These are phyloP conservation scores for Chymomyza procnemis DNA, from an alignment of 2,888 invertebrate genomes.

Conservation along the genomic window DNA sequence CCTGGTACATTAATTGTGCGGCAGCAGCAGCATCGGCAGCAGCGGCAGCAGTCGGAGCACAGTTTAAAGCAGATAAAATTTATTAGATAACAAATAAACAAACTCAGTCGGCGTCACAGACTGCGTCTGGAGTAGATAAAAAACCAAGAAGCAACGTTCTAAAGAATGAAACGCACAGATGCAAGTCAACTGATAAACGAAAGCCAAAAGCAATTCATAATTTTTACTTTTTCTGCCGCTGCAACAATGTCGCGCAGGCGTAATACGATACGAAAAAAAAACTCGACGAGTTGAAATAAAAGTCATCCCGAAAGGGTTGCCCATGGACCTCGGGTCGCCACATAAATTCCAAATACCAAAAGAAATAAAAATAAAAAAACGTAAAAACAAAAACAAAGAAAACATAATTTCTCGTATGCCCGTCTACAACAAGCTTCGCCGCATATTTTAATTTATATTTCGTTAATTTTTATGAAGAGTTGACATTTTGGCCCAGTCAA, in stretches of 20 bases:
- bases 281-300: neutral
- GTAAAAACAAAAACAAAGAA: constrained; percentile 7
- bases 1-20: constrained; percentile 24
- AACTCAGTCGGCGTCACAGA: neutral
- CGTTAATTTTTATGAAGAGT: constrained; percentile 74
- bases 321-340: constrained; percentile 27
- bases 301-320: neutral
- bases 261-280: constrained; percentile 53
- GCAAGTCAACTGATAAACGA: constrained; percentile 42
- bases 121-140: constrained; percentile 47
- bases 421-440: constrained; percentile 26
- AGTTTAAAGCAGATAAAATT: constrained; percentile 47
- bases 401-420: constrained; percentile 5
- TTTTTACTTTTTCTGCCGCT: constrained; percentile 24
- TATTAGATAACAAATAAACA: constrained; percentile 10
- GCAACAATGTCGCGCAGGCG: constrained; percentile 65
- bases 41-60: neutral
- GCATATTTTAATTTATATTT: constrained; percentile 70
- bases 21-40: neutral
- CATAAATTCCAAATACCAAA: constrained; percentile 55
- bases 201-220: constrained; percentile 57
- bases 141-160: neutral
- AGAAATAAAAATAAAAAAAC: constrained; percentile 25
- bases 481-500: constrained; percentile 59
- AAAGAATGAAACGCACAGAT: neutral